Evolutionary conservation across 2,888 invertebrate species (phyloP).

Genomic region (Eucera pruinosa): DNA sequence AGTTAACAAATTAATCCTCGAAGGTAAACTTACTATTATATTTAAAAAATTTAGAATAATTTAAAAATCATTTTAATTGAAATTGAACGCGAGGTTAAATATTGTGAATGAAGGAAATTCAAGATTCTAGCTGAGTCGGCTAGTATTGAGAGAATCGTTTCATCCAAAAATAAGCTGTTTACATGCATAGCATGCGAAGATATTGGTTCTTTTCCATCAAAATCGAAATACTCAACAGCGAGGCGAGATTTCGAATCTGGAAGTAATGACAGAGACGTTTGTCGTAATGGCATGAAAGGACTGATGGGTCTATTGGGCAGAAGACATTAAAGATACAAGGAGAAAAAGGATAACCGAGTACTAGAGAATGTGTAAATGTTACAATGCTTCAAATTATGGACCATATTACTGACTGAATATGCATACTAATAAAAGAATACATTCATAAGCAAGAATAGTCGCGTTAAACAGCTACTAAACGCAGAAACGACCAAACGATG

Average conservation of each 20-base stretch:
- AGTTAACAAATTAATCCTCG: too few relatives aligned
- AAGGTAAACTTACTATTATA: too few relatives aligned
- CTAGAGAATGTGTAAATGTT: constrained; percentile 21
- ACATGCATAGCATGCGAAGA: background rate
- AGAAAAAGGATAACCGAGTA: background rate
- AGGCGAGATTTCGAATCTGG: background rate
- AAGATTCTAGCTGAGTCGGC: background rate
- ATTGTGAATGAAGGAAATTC: background rate
- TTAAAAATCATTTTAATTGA: background rate
- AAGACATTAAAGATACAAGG: background rate
- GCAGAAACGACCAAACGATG: constrained; percentile 9
- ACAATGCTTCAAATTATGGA: background rate
- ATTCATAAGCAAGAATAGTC: constrained; percentile 6
- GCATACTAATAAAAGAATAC: background rate
- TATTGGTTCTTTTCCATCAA: constrained; percentile 5
- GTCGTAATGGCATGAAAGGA: background rate
- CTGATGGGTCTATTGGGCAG: background rate
- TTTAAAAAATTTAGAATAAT: too few relatives aligned
- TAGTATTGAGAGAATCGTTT: background rate
- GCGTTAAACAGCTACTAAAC: background rate
- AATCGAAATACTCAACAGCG: constrained; percentile 7
- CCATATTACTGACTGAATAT: background rate
- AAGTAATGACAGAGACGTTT: background rate
- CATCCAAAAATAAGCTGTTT: background rate
- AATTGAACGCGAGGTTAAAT: background rate